A percentile compares a stretch with the other conserved stretches of the same genome.
phyloP scores from a whole-genome alignment of 2,113 vertebrate genomes.

The Heterocephalus glaber region DNA sequence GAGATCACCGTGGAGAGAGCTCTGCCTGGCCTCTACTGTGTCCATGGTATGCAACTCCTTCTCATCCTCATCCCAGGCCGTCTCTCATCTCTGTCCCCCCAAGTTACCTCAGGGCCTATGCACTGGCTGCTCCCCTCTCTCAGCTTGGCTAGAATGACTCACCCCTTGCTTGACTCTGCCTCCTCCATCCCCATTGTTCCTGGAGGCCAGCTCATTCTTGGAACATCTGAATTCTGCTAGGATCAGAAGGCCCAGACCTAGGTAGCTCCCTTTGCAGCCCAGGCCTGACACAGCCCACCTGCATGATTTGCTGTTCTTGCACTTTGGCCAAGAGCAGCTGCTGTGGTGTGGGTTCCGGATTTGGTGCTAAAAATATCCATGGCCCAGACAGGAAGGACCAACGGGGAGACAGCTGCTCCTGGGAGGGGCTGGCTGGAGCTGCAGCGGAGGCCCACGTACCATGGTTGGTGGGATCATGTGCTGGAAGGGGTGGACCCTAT shows the following conservation, averaged over 20 bases:
- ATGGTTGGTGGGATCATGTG: neutral
- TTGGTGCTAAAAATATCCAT: slow-evolving; percentile 66
- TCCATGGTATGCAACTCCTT: fast-evolving
- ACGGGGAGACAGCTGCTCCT: slow-evolving; percentile 39
- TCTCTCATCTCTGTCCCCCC: too few relatives aligned
- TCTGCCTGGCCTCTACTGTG: neutral
- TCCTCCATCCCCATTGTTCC: neutral
- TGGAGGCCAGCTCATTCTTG: neutral
- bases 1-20: neutral
- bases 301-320: neutral
- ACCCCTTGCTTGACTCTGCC: neutral
- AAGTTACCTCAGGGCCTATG: neutral
- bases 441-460: neutral
- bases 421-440: neutral
- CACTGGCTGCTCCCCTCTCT: neutral
- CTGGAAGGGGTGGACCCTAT: neutral
- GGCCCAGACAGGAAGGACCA: slow-evolving; percentile 59
- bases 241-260: neutral
- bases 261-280: neutral
- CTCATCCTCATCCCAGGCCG: neutral
- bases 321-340: neutral
- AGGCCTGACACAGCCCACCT: slow-evolving; percentile 3
- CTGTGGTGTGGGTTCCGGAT: slow-evolving; percentile 32
- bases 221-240: neutral
- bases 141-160: neutral